Base-by-base conservation (phyloP, 2,113 vertebrate genomes). In the Ophiodon elongatus region DNA sequence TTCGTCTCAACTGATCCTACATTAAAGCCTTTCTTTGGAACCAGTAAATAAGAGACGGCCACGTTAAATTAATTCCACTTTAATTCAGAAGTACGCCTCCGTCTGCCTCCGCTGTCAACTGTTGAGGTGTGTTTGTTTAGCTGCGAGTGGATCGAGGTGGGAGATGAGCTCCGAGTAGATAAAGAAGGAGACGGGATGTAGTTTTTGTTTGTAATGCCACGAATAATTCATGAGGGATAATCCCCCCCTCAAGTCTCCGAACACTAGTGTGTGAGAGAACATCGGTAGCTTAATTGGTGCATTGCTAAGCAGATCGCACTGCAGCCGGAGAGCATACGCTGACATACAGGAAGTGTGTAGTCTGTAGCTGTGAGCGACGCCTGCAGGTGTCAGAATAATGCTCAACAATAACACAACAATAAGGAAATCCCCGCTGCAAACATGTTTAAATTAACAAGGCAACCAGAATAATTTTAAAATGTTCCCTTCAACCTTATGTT, bases 371-470 rank as follows among this genome's bases (percentile, higher is more conserved):
- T 0, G n/a, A 39, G 73, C 19, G 5, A 14, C 15, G 54, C 37
- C 70, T 88, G 81, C 85, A 84, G 73, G 54, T 76, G 13, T 0
- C 4, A 17, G 81, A 85, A 69, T 79, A 80, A 52, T 29, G 4
- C n/a, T n/a, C n/a, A n/a, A n/a, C n/a, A n/a, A n/a, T n/a, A n/a
- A n/a, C 11, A 60, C 52, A 9, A 86, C 15, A 63, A 78, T 47
- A 33, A 57, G 23, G 0, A 76, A 62, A 14, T 1, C 1, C 33
- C 6, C n/a, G 1, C 23, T 8, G 54, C 23, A 66, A 15, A 66
- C 23, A 10, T 37, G 23, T 63, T 78, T 13, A 35, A 29, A 14
- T 1, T 47, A n/a, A 63, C 57, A 43, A 66, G 10, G 15, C 35
- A 50, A 17, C 3, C 54, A 67, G 21, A 27, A 27, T 21, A 31